Evolutionary conservation across 2,888 invertebrate species (phyloP).

Genomic region (Drosophila monieri): DNA sequence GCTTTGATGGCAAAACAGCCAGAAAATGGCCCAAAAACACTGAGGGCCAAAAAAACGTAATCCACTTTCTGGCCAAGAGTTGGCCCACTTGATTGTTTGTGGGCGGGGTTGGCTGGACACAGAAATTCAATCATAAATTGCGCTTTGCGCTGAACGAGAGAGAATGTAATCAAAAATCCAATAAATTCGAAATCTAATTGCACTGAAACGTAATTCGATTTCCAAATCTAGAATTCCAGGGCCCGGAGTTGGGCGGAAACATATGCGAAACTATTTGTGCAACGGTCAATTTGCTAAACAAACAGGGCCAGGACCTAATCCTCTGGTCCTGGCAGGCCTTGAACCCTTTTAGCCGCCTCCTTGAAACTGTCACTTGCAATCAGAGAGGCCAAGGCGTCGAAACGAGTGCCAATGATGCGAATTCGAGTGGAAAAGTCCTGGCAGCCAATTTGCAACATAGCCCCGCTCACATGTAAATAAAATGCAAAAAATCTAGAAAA

Average conservation of each 20-base stretch:
- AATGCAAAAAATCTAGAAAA: slow-evolving; percentile 69
- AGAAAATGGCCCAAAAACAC: slow-evolving; percentile 51
- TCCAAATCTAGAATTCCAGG: slow-evolving; percentile 31
- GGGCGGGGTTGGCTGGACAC: slow-evolving; percentile 46
- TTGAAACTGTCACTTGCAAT: slow-evolving; percentile 80
- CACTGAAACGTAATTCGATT: slow-evolving; percentile 35
- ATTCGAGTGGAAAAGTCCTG: slow-evolving; percentile 78
- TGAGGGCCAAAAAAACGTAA: slow-evolving; percentile 29
- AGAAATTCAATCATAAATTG: slow-evolving; percentile 60
- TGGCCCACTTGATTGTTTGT: slow-evolving; percentile 33
- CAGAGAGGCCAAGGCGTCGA: slow-evolving; percentile 38
- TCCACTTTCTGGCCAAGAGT: slow-evolving; percentile 19
- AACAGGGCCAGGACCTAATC: slow-evolving; percentile 42
- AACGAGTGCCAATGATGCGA: slow-evolving; percentile 73
- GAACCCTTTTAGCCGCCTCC: slow-evolving; percentile 62
- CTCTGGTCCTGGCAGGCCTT: slow-evolving; percentile 6
- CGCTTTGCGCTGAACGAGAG: slow-evolving; percentile 37
- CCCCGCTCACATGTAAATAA: slow-evolving; percentile 69
- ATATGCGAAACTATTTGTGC: slow-evolving; percentile 67
- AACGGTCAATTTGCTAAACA: slow-evolving; percentile 75
- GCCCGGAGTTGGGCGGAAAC: slow-evolving; percentile 42
- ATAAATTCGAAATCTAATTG: slow-evolving; percentile 70
- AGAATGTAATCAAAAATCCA: slow-evolving; percentile 72
- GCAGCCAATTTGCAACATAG: slow-evolving; percentile 76
- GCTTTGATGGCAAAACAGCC: slow-evolving; percentile 59